These are phyloP conservation scores for Setophaga kirtlandii DNA, from an alignment of 2,113 vertebrate genomes.

Conservation along the genomic window DNA sequence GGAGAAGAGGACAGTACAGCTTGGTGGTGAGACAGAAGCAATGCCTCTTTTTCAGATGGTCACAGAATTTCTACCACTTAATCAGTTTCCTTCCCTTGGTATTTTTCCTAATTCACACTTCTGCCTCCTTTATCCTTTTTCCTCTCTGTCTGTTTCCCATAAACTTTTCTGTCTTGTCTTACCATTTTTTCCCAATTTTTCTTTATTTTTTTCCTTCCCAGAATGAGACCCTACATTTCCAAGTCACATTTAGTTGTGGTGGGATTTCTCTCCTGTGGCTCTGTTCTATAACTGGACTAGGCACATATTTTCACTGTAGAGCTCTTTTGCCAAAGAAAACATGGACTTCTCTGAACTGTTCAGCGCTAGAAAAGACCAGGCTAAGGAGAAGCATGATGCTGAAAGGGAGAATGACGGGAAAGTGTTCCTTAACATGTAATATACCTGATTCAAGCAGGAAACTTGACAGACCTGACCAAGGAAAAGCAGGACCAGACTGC, in stretches of 20 bases:
- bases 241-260: not conserved
- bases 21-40: not conserved
- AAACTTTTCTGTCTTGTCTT: not conserved
- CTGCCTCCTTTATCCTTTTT: not conserved
- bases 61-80: not conserved
- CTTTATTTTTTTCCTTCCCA: not conserved
- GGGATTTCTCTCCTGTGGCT: not conserved
- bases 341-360: not conserved
- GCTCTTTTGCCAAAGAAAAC: not conserved
- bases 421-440: not conserved
- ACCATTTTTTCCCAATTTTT: not conserved
- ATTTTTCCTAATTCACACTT: not conserved
- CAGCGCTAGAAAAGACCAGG: not conserved
- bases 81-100: not conserved
- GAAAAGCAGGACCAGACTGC: not conserved
- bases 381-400: not conserved
- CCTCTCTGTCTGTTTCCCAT: not conserved
- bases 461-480: not conserved
- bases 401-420: not conserved
- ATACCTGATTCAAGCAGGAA: not conserved
- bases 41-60: not conserved
- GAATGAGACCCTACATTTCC: not conserved
- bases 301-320: not conserved
- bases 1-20: not conserved
- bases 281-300: not conserved